phyloP scores from a whole-genome alignment of 2,888 invertebrate species.

The Halictus quadricinctus region DNA sequence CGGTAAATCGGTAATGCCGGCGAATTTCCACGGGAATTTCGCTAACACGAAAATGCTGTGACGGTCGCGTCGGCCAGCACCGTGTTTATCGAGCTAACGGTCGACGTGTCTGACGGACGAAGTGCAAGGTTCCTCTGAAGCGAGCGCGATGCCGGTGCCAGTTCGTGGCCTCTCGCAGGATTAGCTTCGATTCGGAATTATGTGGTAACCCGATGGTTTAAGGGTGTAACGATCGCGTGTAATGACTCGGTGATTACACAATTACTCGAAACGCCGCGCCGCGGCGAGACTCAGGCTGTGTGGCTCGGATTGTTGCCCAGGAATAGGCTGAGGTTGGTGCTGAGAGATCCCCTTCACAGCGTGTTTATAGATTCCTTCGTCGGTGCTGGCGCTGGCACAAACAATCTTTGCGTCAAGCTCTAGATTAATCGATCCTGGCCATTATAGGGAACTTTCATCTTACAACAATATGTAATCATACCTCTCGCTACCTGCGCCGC shows the following conservation, averaged over 20 bases:
- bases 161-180: constrained; percentile 35
- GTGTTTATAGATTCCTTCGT: constrained; percentile 6
- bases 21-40: constrained; percentile 47
- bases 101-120: constrained; percentile 15
- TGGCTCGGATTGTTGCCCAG: background rate
- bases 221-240: background rate
- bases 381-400: background rate
- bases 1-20: constrained; percentile 56
- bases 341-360: background rate
- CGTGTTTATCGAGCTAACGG: constrained; percentile 43
- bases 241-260: constrained; percentile 34
- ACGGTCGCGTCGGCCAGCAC: constrained; percentile 12
- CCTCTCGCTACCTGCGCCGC: background rate
- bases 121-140: constrained; percentile 14
- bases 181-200: constrained; percentile 46
- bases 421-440: background rate
- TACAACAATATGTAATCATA: constrained; percentile 4
- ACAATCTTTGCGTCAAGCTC: background rate
- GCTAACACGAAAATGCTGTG: constrained; percentile 19
- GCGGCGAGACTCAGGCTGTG: background rate
- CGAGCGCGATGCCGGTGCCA: constrained; percentile 2
- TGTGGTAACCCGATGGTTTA: constrained; percentile 12
- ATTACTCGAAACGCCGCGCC: background rate
- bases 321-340: background rate
- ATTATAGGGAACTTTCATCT: constrained; percentile 12